Conservation (phyloP, 2,888 invertebrate genomes). For the Philaethria dido region DNA sequence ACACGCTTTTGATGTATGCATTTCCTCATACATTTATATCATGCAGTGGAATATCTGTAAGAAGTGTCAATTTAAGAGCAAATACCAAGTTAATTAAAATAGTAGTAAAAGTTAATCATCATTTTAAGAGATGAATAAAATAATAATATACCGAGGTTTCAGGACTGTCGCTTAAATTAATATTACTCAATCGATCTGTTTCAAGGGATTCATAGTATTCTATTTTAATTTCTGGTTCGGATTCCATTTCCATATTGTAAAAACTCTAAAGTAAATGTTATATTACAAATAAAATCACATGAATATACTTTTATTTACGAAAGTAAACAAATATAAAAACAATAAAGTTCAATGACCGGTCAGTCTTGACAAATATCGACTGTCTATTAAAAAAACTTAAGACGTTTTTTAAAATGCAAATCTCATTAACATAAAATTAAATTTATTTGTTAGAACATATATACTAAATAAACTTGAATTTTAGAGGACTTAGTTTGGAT, state of each 20-base stretch:
- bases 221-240: constrained; percentile 58
- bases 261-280: neutral
- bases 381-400: neutral
- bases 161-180: neutral
- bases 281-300: neutral
- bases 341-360: constrained; percentile 13
- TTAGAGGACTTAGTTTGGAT: neutral
- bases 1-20: too few species aligned
- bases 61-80: too few species aligned
- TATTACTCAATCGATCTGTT: constrained; percentile 52
- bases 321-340: constrained; percentile 11
- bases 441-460: too few species aligned
- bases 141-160: constrained; percentile 7
- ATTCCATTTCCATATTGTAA: constrained; percentile 39
- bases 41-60: too few species aligned
- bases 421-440: too few species aligned
- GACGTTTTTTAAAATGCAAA: too few species aligned
- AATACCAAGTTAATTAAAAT: too few species aligned
- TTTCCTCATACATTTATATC: too few species aligned
- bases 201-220: constrained; percentile 56
- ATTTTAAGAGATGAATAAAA: too few species aligned
- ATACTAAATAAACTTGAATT: neutral
- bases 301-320: neutral
- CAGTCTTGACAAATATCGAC: neutral
- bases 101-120: too few species aligned